phyloP scores from a whole-genome alignment of 2,888 invertebrate genomes.

The Acrobasis suavella region DNA sequence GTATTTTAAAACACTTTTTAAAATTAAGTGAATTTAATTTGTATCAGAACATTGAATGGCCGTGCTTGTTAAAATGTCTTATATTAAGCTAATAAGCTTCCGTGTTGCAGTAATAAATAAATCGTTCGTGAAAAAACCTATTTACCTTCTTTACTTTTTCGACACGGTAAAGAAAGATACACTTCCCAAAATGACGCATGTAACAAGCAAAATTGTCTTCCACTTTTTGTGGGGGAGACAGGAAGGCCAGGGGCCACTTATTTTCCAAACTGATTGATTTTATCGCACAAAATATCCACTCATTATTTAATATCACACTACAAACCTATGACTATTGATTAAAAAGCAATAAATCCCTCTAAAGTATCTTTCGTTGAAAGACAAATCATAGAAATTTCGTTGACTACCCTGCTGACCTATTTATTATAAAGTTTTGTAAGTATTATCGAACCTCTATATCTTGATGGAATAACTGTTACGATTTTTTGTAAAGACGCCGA shows the following conservation, averaged over 20 bases:
- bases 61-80: constrained; percentile 64
- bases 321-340: constrained; percentile 57
- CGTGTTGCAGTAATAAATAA: constrained; percentile 37
- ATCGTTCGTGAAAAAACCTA: constrained; percentile 35
- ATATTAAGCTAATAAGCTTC: constrained; percentile 60
- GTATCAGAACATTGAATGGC: constrained; percentile 6
- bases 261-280: constrained; percentile 24
- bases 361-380: constrained; percentile 63
- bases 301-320: constrained; percentile 43
- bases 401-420: constrained; percentile 69
- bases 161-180: constrained; percentile 13
- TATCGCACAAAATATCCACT: constrained; percentile 41
- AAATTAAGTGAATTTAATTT: neutral
- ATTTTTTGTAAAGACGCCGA: constrained; percentile 66
- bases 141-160: constrained; percentile 30
- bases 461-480: constrained; percentile 58
- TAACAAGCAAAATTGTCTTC: constrained; percentile 16
- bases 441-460: constrained; percentile 57
- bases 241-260: constrained; percentile 13
- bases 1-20: no score
- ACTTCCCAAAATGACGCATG: constrained; percentile 13
- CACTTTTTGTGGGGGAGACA: constrained; percentile 1
- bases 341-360: constrained; percentile 72
- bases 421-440: constrained; percentile 62
- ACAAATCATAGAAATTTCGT: constrained; percentile 64